phyloP scores from a whole-genome alignment of 2,888 invertebrate genomes.

The Griposia aprilina region DNA sequence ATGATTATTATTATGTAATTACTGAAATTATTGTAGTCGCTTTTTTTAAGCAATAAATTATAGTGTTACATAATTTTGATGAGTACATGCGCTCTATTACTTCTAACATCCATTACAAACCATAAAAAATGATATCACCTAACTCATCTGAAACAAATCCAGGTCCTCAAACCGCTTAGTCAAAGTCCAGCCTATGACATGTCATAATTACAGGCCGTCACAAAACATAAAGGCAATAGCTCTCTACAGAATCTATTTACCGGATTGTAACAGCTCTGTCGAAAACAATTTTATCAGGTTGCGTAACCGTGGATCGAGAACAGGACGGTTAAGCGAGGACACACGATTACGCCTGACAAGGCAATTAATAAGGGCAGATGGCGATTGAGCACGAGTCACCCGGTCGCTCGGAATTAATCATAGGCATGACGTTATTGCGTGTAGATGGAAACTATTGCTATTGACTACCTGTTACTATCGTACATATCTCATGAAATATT shows the following conservation, averaged over 20 bases:
- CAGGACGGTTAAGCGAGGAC: constrained; percentile 81
- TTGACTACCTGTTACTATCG: constrained; percentile 37
- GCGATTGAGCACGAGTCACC: constrained; percentile 90
- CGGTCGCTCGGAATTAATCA: constrained; percentile 89
- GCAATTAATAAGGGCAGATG: constrained; percentile 90
- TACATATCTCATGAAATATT: no score
- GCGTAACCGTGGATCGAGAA: constrained; percentile 71
- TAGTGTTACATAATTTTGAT: not conserved
- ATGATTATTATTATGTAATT: not conserved
- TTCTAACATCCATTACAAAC: not conserved
- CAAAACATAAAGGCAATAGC: constrained; percentile 48
- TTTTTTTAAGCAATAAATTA: not conserved
- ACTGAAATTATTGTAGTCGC: not conserved
- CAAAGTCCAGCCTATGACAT: constrained; percentile 31
- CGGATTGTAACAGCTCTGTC: constrained; percentile 61
- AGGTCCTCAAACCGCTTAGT: not conserved
- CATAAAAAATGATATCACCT: not conserved
- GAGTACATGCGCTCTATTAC: rapidly evolving
- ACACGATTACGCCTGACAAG: constrained; percentile 88
- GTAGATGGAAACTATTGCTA: constrained; percentile 62
- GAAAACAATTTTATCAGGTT: constrained; percentile 76
- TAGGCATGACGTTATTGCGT: constrained; percentile 81
- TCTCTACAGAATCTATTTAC: constrained; percentile 65
- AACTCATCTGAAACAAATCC: not conserved
- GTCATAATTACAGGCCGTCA: constrained; percentile 47